Conservation (phyloP, 1,140 invertebrate genomes). For the Scaptomyza pallida region DNA sequence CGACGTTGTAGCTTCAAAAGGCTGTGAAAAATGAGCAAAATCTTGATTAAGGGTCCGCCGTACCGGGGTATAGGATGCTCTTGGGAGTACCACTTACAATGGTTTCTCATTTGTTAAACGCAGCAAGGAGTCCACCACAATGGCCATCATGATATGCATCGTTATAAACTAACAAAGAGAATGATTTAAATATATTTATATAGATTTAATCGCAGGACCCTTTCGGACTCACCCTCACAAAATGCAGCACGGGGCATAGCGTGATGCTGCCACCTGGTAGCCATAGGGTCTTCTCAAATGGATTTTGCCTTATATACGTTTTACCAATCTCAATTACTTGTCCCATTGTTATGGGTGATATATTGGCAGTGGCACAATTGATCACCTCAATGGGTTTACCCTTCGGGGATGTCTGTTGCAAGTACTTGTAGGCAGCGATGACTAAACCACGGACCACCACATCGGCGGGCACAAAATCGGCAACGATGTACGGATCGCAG, state of each 20-base stretch:
- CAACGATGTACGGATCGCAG: conserved; percentile 86
- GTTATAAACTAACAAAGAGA: conserved; percentile 58
- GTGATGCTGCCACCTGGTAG: conserved; percentile 86
- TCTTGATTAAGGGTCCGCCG: neutral
- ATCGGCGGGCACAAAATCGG: conserved; percentile 95
- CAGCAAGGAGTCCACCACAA: conserved; percentile 66
- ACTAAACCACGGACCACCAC: conserved; percentile 92
- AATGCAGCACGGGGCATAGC: conserved; percentile 85
- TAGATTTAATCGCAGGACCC: neutral
- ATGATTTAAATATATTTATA: neutral
- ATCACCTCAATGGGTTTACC: conserved; percentile 85
- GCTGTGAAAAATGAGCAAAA: conserved; percentile 85
- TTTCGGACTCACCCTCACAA: conserved; percentile 84
- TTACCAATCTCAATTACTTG: conserved; percentile 86
- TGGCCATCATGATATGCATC: conserved; percentile 71
- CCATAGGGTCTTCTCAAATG: conserved; percentile 89
- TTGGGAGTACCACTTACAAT: conserved; percentile 87
- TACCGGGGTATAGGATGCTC: neutral
- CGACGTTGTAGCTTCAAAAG: conserved; percentile 90
- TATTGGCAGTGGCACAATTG: conserved; percentile 87
- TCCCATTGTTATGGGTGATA: conserved; percentile 89
- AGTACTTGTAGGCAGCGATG: conserved; percentile 88
- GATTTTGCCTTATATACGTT: conserved; percentile 85
- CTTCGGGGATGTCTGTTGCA: conserved; percentile 20
- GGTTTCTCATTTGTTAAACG: conserved; percentile 87